Base-by-base conservation (phyloP, 1,140 invertebrate species). In the Helicorthomorpha holstii region DNA sequence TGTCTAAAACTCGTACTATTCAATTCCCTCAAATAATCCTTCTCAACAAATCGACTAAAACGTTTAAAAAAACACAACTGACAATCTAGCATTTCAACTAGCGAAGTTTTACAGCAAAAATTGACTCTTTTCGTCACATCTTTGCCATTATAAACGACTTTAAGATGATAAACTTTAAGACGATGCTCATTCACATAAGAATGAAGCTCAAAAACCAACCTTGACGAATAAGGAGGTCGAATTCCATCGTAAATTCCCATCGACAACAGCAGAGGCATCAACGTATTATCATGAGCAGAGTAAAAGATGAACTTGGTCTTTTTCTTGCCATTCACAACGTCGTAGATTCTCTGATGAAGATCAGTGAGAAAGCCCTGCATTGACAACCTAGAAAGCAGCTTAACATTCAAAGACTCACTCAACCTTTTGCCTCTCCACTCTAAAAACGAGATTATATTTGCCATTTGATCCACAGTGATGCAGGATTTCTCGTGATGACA, bases 241-340 rank as follows among this genome's bases (percentile, higher is more conserved):
- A 73, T 67, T 4, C 73, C 71, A 57, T 78, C 73, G 46, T 73
- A 68, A 26, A 85, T 66, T 0, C 86, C 86, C 22, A 95, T 62
- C 1, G 85, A 82, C 3, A 80, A 73, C 1, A 82, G 75, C 2
- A 95, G 65, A 58, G 86, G 84, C 58, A 88, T 83, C 22, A 93
- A 58, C 0, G 89, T 92, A 59, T 83, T 82, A 64, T 93, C 89
- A 61, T 95, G 91, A 0, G 86, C 89, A 0, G 88, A 92, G 63
- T 90, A 95, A 0, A 93, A 56, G 4, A 89, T 79, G 51, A 93
- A 75, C 60, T 82, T 82, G 56, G 80, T 76, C 26, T 73, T 70
- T 4, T 76, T 77, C 53, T 82, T 77, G 77, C 81, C 84, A 59
- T 86, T 80, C 14, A 79, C 76, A 58, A 82, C 85, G 0, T 79